These are phyloP conservation scores for Tinamus major DNA, from an alignment of 2,797 vertebrate genomes.

Conservation along the genomic window DNA sequence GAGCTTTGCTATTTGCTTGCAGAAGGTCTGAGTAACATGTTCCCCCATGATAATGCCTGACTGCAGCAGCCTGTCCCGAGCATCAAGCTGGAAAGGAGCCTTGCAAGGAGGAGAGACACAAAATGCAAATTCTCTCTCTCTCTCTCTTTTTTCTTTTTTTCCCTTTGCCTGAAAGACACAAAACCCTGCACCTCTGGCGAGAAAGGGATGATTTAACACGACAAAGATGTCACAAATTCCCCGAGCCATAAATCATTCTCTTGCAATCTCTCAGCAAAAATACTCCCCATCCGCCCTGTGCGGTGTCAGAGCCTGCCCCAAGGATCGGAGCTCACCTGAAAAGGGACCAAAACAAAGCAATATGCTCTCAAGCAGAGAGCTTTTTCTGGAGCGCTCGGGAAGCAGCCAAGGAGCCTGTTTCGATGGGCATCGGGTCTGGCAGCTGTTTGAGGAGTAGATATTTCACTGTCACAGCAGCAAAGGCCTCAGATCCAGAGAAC, in stretches of 20 bases:
- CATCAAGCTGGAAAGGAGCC: background rate
- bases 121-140: background rate
- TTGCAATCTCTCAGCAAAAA: background rate
- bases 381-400: background rate
- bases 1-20: no score
- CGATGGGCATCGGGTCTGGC: background rate
- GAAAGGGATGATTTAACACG: constrained; percentile 35
- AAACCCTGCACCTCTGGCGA: constrained; percentile 3
- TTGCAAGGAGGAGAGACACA: background rate
- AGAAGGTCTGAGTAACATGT: background rate
- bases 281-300: background rate
- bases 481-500: background rate
- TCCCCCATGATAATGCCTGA: background rate
- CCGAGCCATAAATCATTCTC: constrained; percentile 42
- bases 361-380: background rate
- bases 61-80: background rate
- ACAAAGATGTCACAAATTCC: constrained; percentile 40
- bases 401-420: background rate
- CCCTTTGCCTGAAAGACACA: background rate
- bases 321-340: background rate
- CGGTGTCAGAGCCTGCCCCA: rapidly evolving
- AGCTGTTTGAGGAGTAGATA: background rate
- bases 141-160: background rate
- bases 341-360: background rate
- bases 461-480: background rate